A percentile compares a stretch with the other conserved stretches of the same genome.
phyloP scores from a whole-genome alignment of 2,888 invertebrate species.

The Dysmachus trigonus region DNA sequence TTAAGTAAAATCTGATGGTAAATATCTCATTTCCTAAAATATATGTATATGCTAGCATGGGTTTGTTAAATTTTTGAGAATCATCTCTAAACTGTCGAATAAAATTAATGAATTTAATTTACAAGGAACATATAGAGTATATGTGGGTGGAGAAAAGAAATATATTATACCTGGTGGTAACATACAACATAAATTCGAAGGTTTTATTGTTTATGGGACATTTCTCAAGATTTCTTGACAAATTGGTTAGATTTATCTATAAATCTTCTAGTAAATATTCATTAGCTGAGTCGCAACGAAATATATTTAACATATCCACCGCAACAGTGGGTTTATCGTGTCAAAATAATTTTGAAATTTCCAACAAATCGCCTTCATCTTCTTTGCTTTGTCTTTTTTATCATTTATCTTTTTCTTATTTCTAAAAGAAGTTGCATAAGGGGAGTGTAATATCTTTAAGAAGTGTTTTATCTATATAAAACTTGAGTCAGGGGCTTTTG shows the following conservation, averaged over 20 bases:
- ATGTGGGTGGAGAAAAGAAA: neutral
- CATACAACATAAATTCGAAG: neutral
- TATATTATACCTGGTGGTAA: neutral
- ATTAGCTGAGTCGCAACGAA: neutral
- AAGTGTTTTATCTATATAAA: neutral
- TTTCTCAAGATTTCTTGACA: neutral
- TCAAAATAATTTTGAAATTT: neutral
- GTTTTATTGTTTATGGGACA: neutral
- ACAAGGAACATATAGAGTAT: neutral
- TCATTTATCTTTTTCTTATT: neutral
- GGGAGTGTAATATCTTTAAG: neutral
- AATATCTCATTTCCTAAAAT: too few relatives aligned
- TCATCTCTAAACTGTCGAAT: neutral
- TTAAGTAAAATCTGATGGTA: too few relatives aligned
- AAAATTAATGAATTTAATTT: neutral
- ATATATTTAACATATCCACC: neutral
- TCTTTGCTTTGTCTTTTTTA: neutral
- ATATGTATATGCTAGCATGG: too few relatives aligned
- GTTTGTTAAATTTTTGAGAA: too few relatives aligned
- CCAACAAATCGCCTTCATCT: neutral
- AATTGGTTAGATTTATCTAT: neutral
- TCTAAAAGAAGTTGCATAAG: neutral
- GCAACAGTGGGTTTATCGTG: neutral
- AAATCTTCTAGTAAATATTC: neutral
- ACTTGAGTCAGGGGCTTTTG: neutral